A percentile compares a stretch with the other conserved stretches of the same genome.
These are phyloP conservation scores for Ruditapes philippinarum DNA, from an alignment of 1,140 invertebrate genomes.

Conservation along the genomic window DNA sequence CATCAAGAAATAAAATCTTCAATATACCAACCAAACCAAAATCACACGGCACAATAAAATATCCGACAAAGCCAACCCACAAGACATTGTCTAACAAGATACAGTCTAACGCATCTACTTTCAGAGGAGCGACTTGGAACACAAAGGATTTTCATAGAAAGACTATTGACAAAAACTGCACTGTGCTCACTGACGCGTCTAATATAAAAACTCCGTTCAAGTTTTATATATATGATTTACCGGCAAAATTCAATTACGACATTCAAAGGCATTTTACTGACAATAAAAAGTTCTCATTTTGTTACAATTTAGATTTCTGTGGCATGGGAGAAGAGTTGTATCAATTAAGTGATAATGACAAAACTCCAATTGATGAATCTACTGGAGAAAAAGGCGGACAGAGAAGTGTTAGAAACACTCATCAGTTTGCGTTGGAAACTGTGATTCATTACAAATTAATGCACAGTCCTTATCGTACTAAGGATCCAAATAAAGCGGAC, in stretches of 20 bases:
- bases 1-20: neutral
- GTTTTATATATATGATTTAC: conserved; percentile 80
- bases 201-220: conserved; percentile 68
- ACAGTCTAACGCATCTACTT: neutral
- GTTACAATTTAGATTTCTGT: conserved; percentile 71
- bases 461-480: conserved; percentile 73
- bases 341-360: neutral
- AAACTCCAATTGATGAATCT: neutral
- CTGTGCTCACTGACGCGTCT: neutral
- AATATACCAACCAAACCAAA: neutral
- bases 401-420: conserved; percentile 66
- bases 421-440: conserved; percentile 79
- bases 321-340: conserved; percentile 75
- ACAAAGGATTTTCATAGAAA: neutral
- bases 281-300: conserved; percentile 42
- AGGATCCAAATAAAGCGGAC: conserved; percentile 73
- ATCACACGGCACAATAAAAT: neutral
- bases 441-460: conserved; percentile 79
- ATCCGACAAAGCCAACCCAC: neutral
- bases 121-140: neutral
- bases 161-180: neutral
- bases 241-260: conserved; percentile 74
- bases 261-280: conserved; percentile 62
- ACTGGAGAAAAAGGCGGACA: neutral
- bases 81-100: no score